Evolutionary conservation across 2,797 vertebrate species (phyloP), one percentile per base, ranked within the genome.

Genomic region (Apogon hyalosoma): DNA sequence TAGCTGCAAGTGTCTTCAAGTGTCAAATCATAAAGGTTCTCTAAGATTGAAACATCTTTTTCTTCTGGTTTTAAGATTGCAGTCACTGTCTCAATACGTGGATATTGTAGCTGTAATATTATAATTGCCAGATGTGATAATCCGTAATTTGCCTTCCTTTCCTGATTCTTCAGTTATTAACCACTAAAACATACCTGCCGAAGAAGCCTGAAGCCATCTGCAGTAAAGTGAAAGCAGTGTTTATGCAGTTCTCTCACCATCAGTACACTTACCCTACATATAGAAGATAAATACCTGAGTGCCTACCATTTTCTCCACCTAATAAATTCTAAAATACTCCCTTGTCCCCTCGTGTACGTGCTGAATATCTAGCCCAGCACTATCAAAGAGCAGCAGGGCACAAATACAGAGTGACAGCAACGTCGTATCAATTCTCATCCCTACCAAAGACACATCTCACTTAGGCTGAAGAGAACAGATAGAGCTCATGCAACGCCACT

Each of bases 361-460:
- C 52, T 54, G 36, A 63, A 13, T 47, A 67, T 74, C n/a, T 31
- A 33, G 46, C 54, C 60, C 48, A 51, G 50, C n/a, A 55, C 33
- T 67, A 79, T 77, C 71, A 82, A 65, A 73, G 52, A 83, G 43
- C 58, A 67, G 62, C 14, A 31, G 45, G 51, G 69, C 12, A 64
- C 58, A 62, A 63, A 87, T 84, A 61, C 13, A 13, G 73, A 73
- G 47, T 69, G 84, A 78, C 74, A 77, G 79, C 18, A 21, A 60
- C 78, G 78, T 78, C 80, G 73, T 80, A 83, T 77, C 63, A 79
- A 80, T 83, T 88, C 48, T 73, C 57, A 64, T 80, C 71, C 64
- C 15, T 24, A 54, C 67, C 47, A 57, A 75, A 80, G 75, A 69
- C 76, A 70, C 66, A 67, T 84, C 62, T 87, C 71, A 79, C 66